Evolutionary conservation across 2,797 vertebrate species (phyloP).

Genomic region (Karalla daura): DNA sequence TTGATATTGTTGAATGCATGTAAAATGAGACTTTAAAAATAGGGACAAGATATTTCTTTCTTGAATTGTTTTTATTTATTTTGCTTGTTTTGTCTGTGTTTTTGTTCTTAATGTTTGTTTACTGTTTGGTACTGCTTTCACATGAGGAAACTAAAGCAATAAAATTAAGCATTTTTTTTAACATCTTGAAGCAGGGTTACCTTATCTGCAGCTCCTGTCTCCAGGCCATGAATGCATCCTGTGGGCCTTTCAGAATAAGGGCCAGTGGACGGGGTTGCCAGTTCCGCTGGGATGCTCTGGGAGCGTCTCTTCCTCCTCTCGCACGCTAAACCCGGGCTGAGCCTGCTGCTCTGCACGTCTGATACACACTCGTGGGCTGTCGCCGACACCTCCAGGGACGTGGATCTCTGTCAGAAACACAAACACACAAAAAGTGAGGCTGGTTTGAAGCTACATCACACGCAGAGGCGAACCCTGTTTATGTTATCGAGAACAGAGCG

Average conservation of each 20-base stretch:
- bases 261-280: conserved; percentile 69
- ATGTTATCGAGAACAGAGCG: conserved; percentile 64
- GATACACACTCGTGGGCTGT: conserved; percentile 59
- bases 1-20: too few relatives aligned
- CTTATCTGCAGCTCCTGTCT: conserved; percentile 75
- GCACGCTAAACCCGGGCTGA: conserved; percentile 63
- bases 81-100: too few relatives aligned
- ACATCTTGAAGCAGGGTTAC: conserved; percentile 74
- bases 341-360: conserved; percentile 68
- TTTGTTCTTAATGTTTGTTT: too few relatives aligned
- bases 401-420: conserved; percentile 82
- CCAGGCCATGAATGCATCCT: conserved; percentile 58
- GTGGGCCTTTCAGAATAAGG: conserved; percentile 64
- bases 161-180: too few relatives aligned
- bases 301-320: conserved; percentile 64
- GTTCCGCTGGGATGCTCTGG: conserved; percentile 79
- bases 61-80: too few relatives aligned
- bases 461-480: conserved; percentile 60
- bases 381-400: conserved; percentile 76
- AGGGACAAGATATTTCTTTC: too few relatives aligned
- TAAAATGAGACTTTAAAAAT: too few relatives aligned
- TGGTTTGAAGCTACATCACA: conserved; percentile 45
- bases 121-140: too few relatives aligned
- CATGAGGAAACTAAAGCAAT: too few relatives aligned
- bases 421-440: conserved; percentile 47